These are phyloP conservation scores for Onthophagus sagittarius DNA, from an alignment of 2,888 invertebrate genomes.

Conservation along the genomic window DNA sequence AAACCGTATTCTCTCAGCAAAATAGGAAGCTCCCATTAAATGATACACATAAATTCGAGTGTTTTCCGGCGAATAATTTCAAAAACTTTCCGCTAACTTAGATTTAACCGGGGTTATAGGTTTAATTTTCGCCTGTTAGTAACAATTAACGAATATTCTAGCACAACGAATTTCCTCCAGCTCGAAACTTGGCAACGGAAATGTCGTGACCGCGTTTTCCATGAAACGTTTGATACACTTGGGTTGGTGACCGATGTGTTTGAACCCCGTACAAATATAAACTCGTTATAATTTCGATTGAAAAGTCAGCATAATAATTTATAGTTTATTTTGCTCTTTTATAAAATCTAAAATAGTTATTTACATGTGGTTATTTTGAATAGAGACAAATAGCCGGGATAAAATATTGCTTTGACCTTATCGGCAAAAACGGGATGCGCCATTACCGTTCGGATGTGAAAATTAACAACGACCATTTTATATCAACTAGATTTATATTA, in stretches of 20 bases:
- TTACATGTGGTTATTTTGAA: background rate
- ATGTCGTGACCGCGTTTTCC: background rate
- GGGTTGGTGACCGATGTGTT: background rate
- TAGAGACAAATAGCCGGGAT: background rate
- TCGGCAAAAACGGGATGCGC: background rate
- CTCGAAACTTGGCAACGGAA: background rate
- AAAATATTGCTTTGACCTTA: background rate
- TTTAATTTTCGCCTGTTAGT: background rate
- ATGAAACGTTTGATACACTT: background rate
- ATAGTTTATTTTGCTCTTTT: too few relatives aligned
- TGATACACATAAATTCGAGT: background rate
- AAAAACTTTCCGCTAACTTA: background rate
- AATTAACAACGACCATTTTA: background rate
- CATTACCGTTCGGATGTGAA: background rate
- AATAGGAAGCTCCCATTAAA: background rate
- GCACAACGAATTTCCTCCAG: background rate
- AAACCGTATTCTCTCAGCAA: background rate
- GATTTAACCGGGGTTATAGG: background rate
- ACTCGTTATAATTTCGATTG: background rate
- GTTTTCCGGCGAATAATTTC: background rate
- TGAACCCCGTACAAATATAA: background rate
- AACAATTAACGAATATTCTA: background rate
- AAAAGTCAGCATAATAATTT: background rate
- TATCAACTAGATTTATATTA: background rate
- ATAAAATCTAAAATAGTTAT: too few relatives aligned